A percentile compares a stretch with the other conserved stretches of the same genome.
These are phyloP conservation scores for Cebidichthys violaceus DNA, from an alignment of 2,113 vertebrate species.

Conservation along the genomic window DNA sequence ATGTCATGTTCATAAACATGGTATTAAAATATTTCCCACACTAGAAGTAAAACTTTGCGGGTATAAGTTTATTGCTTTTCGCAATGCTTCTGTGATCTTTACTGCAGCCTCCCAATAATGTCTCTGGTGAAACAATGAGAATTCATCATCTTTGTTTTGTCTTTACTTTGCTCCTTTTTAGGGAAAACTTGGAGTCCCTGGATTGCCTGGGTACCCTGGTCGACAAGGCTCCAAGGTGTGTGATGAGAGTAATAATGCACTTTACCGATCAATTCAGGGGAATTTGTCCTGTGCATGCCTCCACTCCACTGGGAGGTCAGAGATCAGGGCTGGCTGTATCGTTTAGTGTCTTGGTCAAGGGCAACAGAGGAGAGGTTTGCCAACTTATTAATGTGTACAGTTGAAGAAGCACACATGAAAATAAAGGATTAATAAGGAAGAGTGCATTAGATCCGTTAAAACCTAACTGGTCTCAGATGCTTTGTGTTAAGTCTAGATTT, in stretches of 20 bases:
- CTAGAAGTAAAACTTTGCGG: constrained; percentile 31
- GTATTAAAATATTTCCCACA: constrained; percentile 1
- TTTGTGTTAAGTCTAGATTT: not conserved
- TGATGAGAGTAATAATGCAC: not conserved
- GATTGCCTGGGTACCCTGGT: constrained; percentile 96
- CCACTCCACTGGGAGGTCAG: not conserved
- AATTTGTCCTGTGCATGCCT: not conserved
- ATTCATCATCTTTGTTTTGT: constrained; percentile 32
- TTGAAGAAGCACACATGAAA: not conserved
- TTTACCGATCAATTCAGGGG: not conserved
- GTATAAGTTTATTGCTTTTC: constrained; percentile 37
- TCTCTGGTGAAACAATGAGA: constrained; percentile 39
- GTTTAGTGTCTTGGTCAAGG: not conserved
- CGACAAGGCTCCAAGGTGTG: constrained; percentile 95
- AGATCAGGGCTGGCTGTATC: not conserved
- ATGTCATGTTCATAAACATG: constrained; percentile 50
- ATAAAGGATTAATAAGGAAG: not conserved
- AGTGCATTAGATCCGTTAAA: not conserved
- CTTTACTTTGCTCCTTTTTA: constrained; percentile 64
- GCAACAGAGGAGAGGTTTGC: not conserved
- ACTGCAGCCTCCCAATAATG: not conserved
- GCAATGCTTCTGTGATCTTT: constrained; percentile 43
- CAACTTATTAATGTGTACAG: not conserved
- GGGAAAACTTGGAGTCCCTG: constrained; percentile 99
- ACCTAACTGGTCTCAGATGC: too few species aligned